phyloP scores from a whole-genome alignment of 2,113 vertebrate genomes.

The Paralichthys olivaceus region DNA sequence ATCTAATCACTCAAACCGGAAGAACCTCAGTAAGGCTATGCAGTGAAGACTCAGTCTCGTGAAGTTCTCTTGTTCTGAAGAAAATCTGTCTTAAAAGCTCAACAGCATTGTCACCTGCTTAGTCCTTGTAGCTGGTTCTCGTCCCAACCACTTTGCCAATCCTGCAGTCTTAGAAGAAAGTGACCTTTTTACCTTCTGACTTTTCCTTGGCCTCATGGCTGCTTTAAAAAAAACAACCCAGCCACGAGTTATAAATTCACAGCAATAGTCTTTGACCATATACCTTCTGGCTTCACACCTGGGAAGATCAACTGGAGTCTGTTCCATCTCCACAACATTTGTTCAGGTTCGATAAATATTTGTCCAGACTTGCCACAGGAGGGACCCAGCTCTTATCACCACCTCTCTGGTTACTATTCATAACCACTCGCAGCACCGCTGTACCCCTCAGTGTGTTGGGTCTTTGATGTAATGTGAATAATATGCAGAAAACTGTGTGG shows the following conservation, averaged over 20 bases:
- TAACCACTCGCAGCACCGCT: constrained; percentile 63
- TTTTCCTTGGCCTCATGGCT: constrained; percentile 51
- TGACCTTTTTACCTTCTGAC: constrained; percentile 61
- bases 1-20: constrained; percentile 65
- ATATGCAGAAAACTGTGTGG: constrained; percentile 71
- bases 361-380: constrained; percentile 68
- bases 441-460: constrained; percentile 59
- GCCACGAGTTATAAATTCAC: constrained; percentile 57
- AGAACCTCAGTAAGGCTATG: constrained; percentile 74
- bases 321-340: constrained; percentile 55
- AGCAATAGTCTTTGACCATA: constrained; percentile 70
- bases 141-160: constrained; percentile 55
- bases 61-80: constrained; percentile 36
- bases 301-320: constrained; percentile 56
- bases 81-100: constrained; percentile 50
- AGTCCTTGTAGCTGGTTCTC: constrained; percentile 55
- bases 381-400: constrained; percentile 52
- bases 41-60: constrained; percentile 55
- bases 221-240: constrained; percentile 32
- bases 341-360: constrained; percentile 63
- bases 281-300: constrained; percentile 56
- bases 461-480: constrained; percentile 76
- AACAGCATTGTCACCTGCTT: constrained; percentile 52
- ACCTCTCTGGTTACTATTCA: constrained; percentile 67
- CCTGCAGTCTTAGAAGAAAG: constrained; percentile 36